Conservation (phyloP, 2,888 invertebrate species). For the Horisme vitalbata region DNA sequence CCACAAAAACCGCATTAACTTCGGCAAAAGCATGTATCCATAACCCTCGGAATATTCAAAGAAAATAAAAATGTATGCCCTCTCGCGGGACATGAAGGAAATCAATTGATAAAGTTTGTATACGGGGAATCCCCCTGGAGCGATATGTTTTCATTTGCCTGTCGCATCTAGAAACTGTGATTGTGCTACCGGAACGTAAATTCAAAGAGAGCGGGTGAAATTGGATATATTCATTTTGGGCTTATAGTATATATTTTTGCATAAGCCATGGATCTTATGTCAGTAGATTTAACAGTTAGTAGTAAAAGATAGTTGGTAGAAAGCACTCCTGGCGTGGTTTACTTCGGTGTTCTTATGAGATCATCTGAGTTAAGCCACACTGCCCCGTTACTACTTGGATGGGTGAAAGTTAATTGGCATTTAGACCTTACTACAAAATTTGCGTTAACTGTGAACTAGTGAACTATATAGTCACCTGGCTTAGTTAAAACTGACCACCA, state of each 20-base stretch:
- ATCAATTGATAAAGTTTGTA: constrained; percentile 67
- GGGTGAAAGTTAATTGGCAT: too few relatives aligned
- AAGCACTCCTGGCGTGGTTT: too few relatives aligned
- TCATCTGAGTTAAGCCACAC: too few relatives aligned
- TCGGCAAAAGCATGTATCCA: constrained; percentile 14
- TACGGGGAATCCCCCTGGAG: constrained; percentile 47
- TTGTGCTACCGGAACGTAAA: constrained; percentile 40
- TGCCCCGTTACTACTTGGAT: too few relatives aligned
- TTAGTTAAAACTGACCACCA: too few relatives aligned
- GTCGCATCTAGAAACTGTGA: constrained; percentile 52
- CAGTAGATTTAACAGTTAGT: too few relatives aligned
- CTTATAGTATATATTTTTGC: background rate
- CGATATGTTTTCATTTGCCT: constrained; percentile 64
- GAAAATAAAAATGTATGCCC: constrained; percentile 45
- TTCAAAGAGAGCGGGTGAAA: constrained; percentile 29
- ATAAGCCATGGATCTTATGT: constrained; percentile 10
- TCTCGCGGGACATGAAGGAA: constrained; percentile 49
- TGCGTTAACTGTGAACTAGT: too few relatives aligned
- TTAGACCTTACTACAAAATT: too few relatives aligned
- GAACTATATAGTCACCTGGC: too few relatives aligned
- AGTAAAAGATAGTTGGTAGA: too few relatives aligned
- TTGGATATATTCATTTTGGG: constrained; percentile 10
- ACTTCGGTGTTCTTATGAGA: too few relatives aligned
- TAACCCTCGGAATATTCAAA: constrained; percentile 38
- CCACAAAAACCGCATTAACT: constrained; percentile 10